These are phyloP conservation scores for Cheilosia soror DNA, from an alignment of 2,888 invertebrate species.

Conservation along the genomic window DNA sequence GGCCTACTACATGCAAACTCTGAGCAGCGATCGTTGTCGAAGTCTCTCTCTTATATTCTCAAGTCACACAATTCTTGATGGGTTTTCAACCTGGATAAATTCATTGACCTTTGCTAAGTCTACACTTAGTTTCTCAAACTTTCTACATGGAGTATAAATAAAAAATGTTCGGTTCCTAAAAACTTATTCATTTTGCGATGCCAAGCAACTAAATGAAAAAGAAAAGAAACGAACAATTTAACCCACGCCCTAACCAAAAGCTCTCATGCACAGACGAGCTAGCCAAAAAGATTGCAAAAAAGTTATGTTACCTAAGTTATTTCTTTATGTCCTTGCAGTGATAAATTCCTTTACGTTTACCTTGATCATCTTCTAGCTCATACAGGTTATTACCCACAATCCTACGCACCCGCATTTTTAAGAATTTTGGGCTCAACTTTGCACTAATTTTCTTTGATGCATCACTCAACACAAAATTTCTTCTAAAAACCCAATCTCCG, in stretches of 20 bases:
- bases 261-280: no score
- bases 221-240: background rate
- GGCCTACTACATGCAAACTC: no score
- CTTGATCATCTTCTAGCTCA: background rate
- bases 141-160: no score
- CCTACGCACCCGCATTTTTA: background rate
- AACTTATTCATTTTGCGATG: background rate
- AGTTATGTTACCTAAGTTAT: background rate
- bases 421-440: background rate
- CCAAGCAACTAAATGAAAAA: background rate
- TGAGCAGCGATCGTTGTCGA: no score
- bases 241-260: background rate
- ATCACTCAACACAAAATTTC: constrained; percentile 1
- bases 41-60: no score
- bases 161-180: background rate
- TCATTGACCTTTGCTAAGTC: no score
- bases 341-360: background rate
- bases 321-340: background rate
- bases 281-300: background rate
- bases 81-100: no score
- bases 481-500: background rate
- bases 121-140: no score
- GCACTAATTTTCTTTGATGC: background rate
- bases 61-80: no score
- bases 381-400: background rate